These are phyloP conservation scores for Troides aeacus DNA, from an alignment of 2,888 invertebrate genomes.

Conservation along the genomic window DNA sequence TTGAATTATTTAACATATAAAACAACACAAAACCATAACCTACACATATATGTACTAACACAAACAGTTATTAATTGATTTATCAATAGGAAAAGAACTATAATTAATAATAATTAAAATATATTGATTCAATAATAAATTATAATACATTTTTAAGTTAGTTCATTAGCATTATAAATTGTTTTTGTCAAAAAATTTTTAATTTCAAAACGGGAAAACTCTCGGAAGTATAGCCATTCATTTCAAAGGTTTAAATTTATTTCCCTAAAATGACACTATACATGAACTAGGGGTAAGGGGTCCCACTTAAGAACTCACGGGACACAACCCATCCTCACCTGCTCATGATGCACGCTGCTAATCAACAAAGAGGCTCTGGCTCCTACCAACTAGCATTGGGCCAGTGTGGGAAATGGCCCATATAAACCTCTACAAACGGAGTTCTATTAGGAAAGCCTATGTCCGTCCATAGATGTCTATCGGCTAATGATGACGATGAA, in stretches of 20 bases:
- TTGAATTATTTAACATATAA: not conserved
- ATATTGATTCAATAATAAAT: not conserved
- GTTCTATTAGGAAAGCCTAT: no score
- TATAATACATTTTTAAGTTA: not conserved
- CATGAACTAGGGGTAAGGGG: no score
- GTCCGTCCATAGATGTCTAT: no score
- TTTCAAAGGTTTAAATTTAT: not conserved
- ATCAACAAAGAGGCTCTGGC: no score
- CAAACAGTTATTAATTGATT: not conserved
- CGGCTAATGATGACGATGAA: no score
- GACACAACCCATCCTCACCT: no score
- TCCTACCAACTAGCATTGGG: no score
- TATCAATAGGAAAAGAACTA: not conserved
- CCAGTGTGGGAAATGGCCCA: no score
- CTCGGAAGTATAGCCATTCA: constrained; percentile 9
- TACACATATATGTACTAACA: not conserved
- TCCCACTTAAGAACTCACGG: no score
- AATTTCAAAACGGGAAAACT: not conserved
- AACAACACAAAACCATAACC: not conserved
- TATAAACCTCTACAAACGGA: no score
- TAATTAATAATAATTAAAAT: constrained; percentile 1
- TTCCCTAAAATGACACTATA: not conserved
- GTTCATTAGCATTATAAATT: not conserved
- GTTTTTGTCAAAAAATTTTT: not conserved
- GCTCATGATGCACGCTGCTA: no score